Percentiles rank a stretch among this genome's conserved stretches.
Evolutionary conservation across 2,113 vertebrate species (phyloP).

Genomic region (Chloebia gouldiae): DNA sequence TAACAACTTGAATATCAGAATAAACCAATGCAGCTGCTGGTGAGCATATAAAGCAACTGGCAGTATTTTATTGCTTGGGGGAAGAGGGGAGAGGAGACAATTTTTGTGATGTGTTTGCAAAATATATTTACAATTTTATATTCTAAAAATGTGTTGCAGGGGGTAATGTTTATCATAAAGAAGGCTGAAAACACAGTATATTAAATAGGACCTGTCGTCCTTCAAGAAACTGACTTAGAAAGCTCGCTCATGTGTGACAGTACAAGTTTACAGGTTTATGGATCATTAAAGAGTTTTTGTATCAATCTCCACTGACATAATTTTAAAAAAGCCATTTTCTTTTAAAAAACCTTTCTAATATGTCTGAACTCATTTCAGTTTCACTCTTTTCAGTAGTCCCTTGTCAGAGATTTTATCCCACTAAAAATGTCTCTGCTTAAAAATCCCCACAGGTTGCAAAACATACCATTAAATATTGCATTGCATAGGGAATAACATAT

Average conservation of each 20-base stretch:
- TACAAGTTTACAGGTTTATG: slow-evolving; percentile 51
- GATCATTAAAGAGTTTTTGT: slow-evolving; percentile 41
- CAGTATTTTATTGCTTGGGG: slow-evolving; percentile 80
- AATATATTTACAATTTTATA: slow-evolving; percentile 77
- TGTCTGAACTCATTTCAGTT: slow-evolving; percentile 51
- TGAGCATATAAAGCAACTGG: slow-evolving; percentile 76
- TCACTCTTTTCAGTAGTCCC: background rate
- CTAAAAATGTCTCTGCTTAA: slow-evolving; percentile 63
- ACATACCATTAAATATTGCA: slow-evolving; percentile 51
- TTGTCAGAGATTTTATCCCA: slow-evolving; percentile 49
- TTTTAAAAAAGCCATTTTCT: background rate
- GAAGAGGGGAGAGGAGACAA: slow-evolving; percentile 24
- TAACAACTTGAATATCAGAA: slow-evolving; percentile 74
- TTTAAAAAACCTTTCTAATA: slow-evolving; percentile 24
- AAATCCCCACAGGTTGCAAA: slow-evolving; percentile 54
- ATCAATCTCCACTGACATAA: background rate
- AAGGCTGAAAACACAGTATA: slow-evolving; percentile 67
- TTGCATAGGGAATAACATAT: slow-evolving; percentile 73
- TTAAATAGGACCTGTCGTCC: slow-evolving; percentile 46
- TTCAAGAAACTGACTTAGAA: slow-evolving; percentile 37
- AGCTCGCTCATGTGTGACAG: slow-evolving; percentile 20
- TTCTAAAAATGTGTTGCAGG: slow-evolving; percentile 30
- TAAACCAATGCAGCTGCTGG: slow-evolving; percentile 77
- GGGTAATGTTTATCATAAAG: slow-evolving; percentile 38
- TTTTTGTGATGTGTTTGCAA: slow-evolving; percentile 67